Evolutionary conservation across 92 coral and sea anemone genomes (phyloP), one percentile per base, ranked within the genome.

Genomic region (Parazoanthus darwini): DNA sequence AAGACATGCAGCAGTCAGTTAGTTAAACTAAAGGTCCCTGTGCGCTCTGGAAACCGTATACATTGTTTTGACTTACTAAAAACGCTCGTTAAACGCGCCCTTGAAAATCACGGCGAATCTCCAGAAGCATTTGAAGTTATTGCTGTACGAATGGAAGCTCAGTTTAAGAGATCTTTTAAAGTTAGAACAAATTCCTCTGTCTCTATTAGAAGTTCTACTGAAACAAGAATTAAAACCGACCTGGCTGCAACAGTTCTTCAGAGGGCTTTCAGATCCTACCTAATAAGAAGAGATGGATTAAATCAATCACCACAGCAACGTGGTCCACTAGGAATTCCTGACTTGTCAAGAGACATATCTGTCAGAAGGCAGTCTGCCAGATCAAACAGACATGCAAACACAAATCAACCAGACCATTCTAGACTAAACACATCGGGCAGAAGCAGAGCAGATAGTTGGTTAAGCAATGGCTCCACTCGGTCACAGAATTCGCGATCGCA

Each of bases 41-140:
- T 97, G 14, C 95, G 99, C 48, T 93, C 90, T 7, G 99, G 97
- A 15, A 93, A 97, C 65, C 92, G 94, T 33, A 92, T 94, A 26
- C 98, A 97, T 88, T 95, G 99, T 85, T 95, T 97, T 78, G 99
- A 97, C 85, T 86, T 97, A 58, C 91, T 97, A 8, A 96, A 97
- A 85, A 95, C 93, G 51, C 85, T 97, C 42, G 99, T 95, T 44
- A 91, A 94, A 70, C 89, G 89, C 37, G 90, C 88, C 56, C 90
- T 97, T 15, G 98, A 94, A 74, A 93, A 93, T 78, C 96, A 95
- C 73, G 98, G 98, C 22, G 98, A 95, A 71, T 94, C 96, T 23
- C 94, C 99, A 7, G 99, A 97, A 54, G 92, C 91, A 16, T 95
- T 95, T 75, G 92, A 93, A 39, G 94, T 93, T 7, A 95, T 95